Evolutionary conservation across 2,113 vertebrate species (phyloP), one percentile per base, ranked within the genome.

Genomic region (Spermophilus dauricus): DNA sequence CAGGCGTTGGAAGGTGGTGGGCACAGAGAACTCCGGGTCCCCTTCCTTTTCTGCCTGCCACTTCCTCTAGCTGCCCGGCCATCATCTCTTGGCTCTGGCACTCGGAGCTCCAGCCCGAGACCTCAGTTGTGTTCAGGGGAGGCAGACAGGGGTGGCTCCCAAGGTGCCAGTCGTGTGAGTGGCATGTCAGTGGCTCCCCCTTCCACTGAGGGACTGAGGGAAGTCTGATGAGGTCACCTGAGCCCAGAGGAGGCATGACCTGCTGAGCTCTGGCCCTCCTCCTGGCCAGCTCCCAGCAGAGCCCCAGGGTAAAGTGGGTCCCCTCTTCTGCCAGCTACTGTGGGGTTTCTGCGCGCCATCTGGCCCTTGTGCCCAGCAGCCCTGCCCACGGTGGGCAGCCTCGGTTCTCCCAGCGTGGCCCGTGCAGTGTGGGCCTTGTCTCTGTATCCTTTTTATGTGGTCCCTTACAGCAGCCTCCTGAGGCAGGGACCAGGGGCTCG

Each of bases 401-500:
- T 51, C 37, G 5, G 1, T 70, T 37, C 56, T 17, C 63, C 65
- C 1, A 1, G 11, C 30, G 14, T 34, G 10, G 0, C 53, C 56
- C 48, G 1, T 37, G 17, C 1, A 2, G 32, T 20, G 4, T 0
- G 8, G 53, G 8, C 78, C 24, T 0, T 14, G 6, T 39, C 34
- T 10, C 45, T 56, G 48, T 83, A 18, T 34, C 12, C 0, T 22
- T 70, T 67, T n/a, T 42, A 30, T 61, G 24, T 56, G n/a, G 53
- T 37, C 45, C 32, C 48, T 85, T 73, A 6, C 1, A 0, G n/a
- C 56, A 39, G 2, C n/a, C n/a, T 75, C 56, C 58, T 16, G 89
- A 96, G 82, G 48, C 22, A 39, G n/a, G 76, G 28, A 2, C 14
- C 17, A 81, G 16, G 42, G 65, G 45, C 58, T 77, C n/a, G 0